Percentiles rank a stretch among this genome's conserved stretches.
Conservation (phyloP, 2,888 invertebrate species). For the Lathronympha strigana region DNA sequence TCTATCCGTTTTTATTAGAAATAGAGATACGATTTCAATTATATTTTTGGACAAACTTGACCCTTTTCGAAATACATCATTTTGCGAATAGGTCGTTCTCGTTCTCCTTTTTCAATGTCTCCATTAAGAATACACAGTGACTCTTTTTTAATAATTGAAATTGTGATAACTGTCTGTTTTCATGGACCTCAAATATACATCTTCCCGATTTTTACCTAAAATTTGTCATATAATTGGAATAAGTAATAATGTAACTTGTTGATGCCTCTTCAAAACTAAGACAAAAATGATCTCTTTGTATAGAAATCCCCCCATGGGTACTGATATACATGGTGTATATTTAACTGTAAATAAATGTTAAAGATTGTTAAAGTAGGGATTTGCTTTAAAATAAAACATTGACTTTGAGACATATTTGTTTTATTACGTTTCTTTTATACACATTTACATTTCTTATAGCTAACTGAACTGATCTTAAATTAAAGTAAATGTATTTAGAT, state of each 20-base stretch:
- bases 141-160: too few species aligned
- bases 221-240: too few species aligned
- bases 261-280: background rate
- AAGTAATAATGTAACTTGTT: background rate
- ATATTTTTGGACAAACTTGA: background rate
- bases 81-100: too few species aligned
- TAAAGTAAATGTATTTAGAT: background rate
- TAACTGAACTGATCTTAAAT: background rate
- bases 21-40: background rate
- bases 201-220: background rate
- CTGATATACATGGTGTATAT: slow-evolving; percentile 27
- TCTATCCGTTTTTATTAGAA: background rate
- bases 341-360: slow-evolving; percentile 41
- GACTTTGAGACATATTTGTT: slow-evolving; percentile 2
- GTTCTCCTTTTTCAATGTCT: too few species aligned
- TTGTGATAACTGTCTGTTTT: background rate
- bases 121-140: too few species aligned
- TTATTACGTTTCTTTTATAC: background rate
- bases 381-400: slow-evolving; percentile 28
- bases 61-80: background rate
- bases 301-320: slow-evolving; percentile 23
- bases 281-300: slow-evolving; percentile 39
- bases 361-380: slow-evolving; percentile 31
- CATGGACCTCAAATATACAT: background rate
- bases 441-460: background rate